Conservation (phyloP, 2,113 vertebrate species). For the Myrmecobius fasciatus region DNA sequence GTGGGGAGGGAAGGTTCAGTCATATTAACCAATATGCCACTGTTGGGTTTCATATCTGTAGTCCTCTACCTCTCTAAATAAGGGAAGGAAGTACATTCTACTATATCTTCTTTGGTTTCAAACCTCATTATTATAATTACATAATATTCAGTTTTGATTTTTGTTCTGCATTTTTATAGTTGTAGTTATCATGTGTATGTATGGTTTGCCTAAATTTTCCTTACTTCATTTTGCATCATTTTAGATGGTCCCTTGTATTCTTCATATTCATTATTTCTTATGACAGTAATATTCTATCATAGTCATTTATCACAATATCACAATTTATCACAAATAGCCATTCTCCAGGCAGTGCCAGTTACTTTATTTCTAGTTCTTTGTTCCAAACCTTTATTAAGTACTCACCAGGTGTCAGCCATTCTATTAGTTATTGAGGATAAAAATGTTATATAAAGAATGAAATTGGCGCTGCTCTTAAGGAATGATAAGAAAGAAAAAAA, state of each 20-base stretch:
- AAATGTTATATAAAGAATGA: background rate
- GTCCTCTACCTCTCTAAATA: background rate
- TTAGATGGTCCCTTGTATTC: background rate
- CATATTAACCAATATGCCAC: background rate
- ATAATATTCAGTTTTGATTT: background rate
- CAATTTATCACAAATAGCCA: background rate
- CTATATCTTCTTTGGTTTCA: background rate
- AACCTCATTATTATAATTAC: background rate
- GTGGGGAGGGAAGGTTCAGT: background rate
- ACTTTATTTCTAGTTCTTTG: background rate
- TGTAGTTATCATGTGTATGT: background rate
- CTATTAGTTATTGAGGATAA: background rate
- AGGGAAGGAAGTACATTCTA: background rate
- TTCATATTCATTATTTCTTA: background rate
- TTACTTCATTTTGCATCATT: background rate
- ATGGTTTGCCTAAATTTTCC: background rate
- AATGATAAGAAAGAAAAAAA: background rate
- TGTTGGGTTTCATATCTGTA: background rate
- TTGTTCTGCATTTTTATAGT: background rate
- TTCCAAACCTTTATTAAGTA: background rate
- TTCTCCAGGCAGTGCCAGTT: background rate
- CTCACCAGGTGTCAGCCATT: background rate
- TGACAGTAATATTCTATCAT: background rate
- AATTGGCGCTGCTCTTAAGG: background rate
- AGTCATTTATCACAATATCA: background rate